These are phyloP conservation scores for Ginglymostoma cirratum DNA, from an alignment of 2,113 vertebrate species.

Conservation along the genomic window DNA sequence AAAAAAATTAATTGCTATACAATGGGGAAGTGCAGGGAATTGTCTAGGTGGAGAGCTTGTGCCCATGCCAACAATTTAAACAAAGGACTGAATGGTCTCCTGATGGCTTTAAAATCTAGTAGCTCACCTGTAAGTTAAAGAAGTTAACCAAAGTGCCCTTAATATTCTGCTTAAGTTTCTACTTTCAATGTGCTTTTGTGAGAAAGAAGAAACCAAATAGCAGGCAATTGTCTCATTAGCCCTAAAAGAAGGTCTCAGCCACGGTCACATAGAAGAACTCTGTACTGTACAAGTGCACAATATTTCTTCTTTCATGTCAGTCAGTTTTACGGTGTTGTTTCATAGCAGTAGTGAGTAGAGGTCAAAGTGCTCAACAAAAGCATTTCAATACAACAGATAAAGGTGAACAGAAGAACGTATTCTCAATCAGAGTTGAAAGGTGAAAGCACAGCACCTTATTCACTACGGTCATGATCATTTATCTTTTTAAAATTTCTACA, in stretches of 20 bases:
- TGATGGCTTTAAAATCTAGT: background rate
- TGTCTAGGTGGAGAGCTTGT: background rate
- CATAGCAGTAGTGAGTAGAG: background rate
- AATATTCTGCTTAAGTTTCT: background rate
- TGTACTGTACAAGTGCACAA: background rate
- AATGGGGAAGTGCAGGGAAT: background rate
- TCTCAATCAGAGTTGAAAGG: background rate
- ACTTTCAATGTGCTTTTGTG: background rate
- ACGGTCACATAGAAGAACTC: background rate
- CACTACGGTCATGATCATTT: background rate
- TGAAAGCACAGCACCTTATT: background rate
- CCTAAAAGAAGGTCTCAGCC: background rate
- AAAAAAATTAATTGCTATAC: background rate
- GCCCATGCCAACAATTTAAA: too few relatives aligned
- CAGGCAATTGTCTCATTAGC: background rate
- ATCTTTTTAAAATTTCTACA: background rate
- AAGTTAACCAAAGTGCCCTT: background rate
- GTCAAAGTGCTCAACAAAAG: background rate
- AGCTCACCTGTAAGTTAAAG: background rate
- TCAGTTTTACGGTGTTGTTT: background rate
- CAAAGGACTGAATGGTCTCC: background rate
- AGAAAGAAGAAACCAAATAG: background rate
- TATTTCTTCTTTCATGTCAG: background rate
- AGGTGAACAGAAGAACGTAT: background rate
- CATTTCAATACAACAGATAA: background rate